Conservation (phyloP, 2,113 vertebrate species). For the Anser cygnoides region DNA sequence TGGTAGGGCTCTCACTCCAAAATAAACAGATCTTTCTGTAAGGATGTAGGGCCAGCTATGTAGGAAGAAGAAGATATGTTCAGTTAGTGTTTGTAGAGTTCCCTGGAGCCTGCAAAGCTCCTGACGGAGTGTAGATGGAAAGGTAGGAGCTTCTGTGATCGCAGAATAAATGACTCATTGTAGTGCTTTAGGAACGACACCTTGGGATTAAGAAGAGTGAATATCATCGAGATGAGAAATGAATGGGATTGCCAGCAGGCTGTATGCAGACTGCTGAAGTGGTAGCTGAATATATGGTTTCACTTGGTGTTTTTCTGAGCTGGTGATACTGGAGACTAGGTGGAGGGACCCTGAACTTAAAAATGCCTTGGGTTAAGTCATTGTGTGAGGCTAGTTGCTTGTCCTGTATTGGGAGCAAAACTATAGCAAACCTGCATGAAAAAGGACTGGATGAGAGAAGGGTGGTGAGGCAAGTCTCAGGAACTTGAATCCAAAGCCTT, state of each 20-base stretch:
- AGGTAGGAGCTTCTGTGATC: neutral
- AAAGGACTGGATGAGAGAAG: neutral
- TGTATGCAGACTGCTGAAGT: neutral
- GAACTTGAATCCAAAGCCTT: neutral
- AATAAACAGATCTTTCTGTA: neutral
- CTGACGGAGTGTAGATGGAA: neutral
- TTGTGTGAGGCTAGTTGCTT: neutral
- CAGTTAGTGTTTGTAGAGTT: neutral
- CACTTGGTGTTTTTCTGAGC: neutral
- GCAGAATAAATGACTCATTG: neutral
- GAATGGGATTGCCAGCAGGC: neutral
- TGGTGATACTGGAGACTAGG: neutral
- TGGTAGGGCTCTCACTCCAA: neutral
- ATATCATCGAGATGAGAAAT: neutral
- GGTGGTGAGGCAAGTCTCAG: neutral
- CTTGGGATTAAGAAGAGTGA: neutral
- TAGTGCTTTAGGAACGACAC: neutral
- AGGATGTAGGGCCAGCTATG: neutral
- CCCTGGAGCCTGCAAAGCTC: neutral
- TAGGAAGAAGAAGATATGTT: neutral
- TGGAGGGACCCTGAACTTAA: neutral
- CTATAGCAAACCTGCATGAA: neutral
- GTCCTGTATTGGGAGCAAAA: neutral
- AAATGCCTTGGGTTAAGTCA: neutral
- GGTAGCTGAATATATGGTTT: neutral